phyloP scores from a whole-genome alignment of 2,797 vertebrate genomes.

The Anolis apletophallus region DNA sequence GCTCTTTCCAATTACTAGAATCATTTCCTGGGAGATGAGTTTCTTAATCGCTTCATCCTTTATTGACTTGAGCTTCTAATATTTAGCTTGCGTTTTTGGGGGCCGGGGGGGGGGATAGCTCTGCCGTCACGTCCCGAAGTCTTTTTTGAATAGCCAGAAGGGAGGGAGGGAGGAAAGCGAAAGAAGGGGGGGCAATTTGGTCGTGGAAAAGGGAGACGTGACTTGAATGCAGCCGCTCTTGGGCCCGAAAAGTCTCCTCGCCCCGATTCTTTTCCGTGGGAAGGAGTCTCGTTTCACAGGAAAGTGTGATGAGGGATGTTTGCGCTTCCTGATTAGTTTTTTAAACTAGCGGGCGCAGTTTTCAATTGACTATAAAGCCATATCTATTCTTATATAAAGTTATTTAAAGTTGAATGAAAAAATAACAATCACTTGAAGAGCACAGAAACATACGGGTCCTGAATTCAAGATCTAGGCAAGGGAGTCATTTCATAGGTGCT shows the following conservation, averaged over 20 bases:
- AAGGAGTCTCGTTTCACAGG: constrained; percentile 64
- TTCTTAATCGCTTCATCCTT: constrained; percentile 73
- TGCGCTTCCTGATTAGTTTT: too few relatives aligned
- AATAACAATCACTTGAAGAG: background rate
- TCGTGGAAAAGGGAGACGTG: constrained; percentile 45
- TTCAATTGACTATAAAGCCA: background rate
- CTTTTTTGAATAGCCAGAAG: constrained; percentile 72
- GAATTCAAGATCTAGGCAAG: background rate
- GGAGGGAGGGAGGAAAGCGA: too few relatives aligned
- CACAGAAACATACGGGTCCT: background rate
- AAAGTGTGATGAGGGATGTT: too few relatives aligned
- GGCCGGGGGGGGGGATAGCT: background rate
- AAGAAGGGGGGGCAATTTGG: constrained; percentile 36
- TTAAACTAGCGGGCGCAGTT: background rate
- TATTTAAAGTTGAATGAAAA: background rate
- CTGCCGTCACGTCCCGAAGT: constrained; percentile 64
- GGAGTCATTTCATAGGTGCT: too few relatives aligned
- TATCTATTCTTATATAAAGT: too few relatives aligned
- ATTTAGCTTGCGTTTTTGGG: constrained; percentile 62
- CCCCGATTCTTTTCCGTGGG: constrained; percentile 68
- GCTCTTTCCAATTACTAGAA: constrained; percentile 62
- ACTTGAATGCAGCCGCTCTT: constrained; percentile 60
- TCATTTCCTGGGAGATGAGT: constrained; percentile 71
- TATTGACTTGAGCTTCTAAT: constrained; percentile 70
- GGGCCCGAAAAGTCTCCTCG: constrained; percentile 67